Evolutionary conservation across 2,113 vertebrate genomes (phyloP), one percentile per base, ranked within the genome.

Genomic region (Thalassoma bifasciatum): DNA sequence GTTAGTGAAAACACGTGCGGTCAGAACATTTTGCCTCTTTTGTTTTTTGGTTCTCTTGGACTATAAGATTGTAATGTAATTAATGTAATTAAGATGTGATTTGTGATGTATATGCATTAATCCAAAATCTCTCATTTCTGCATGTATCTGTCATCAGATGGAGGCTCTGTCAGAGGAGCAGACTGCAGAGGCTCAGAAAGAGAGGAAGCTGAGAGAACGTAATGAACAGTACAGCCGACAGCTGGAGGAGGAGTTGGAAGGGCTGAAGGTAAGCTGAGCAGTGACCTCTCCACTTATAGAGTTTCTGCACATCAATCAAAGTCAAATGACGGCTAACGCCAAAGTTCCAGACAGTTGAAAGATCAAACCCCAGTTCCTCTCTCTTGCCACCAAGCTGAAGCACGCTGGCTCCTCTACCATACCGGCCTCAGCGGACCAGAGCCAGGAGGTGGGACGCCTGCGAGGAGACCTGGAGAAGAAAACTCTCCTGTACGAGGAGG

Each of bases 381-480:
- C 7, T 17, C 17, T 5, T 46, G 58, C 72, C 72, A 1, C 75
- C 37, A 84, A 97, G 95, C 79, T 95, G 91, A 97, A 98, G 79
- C 96, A 97, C 89, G 83, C 94, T 2, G 97, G 96, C 75, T 94
- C 95, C 5, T 93, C 94, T 6, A 40, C 73, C 0, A 2, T 21
- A 19, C 71, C 76, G 0, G 93, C 95, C 26, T 95, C 95, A 0
- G 85, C 91, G 10, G 96, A 98, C 81, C 96, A 98, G 85, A 95
- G 95, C 77, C 98, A 99, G 89, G 98, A 99, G 83, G 92, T 97
- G 88, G 94, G 93, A 10, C 96, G 96, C 62, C 86, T 98, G 54
- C 96, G 96, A 26, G 94, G 94, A 13, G 98, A 99, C 49, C 90
- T 98, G 89, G 98, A 99, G 92, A 98, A 97, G 93, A 98, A 97